Evolutionary conservation across 1,140 invertebrate species (phyloP).

Genomic region (Psilanteris sp.): DNA sequence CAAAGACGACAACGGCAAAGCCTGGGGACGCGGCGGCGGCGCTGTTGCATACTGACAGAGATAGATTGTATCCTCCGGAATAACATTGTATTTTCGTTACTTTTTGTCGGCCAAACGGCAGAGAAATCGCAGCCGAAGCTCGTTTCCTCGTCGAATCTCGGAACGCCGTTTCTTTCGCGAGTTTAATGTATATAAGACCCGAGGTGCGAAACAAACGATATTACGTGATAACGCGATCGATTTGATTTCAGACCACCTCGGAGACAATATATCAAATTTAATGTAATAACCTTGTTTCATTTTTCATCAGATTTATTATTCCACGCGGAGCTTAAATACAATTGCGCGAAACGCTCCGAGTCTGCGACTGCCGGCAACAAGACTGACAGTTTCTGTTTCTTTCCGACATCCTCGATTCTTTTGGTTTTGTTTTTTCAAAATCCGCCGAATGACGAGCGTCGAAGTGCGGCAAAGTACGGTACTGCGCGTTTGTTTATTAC

Average conservation of each 20-base stretch:
- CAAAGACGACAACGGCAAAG: constrained; percentile 16
- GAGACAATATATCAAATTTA: constrained; percentile 39
- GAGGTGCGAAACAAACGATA: constrained; percentile 62
- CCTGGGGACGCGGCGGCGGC: constrained; percentile 3
- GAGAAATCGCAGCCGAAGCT: constrained; percentile 29
- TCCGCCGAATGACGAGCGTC: no score
- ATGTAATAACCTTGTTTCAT: constrained; percentile 22
- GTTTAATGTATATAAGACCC: constrained; percentile 26
- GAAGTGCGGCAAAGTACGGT: no score
- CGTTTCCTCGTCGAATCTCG: constrained; percentile 46
- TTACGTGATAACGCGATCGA: constrained; percentile 59
- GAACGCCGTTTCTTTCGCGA: constrained; percentile 50
- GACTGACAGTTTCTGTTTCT: no score
- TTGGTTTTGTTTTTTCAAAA: no score
- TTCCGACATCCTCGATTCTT: no score
- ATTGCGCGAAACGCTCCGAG: no score
- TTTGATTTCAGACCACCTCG: constrained; percentile 55
- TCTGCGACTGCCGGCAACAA: no score
- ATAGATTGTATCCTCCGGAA: constrained; percentile 68
- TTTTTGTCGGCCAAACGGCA: constrained; percentile 42
- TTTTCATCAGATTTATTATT: constrained; percentile 6
- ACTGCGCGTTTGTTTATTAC: no score
- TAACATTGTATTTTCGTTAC: constrained; percentile 62
- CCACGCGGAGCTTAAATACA: no score
- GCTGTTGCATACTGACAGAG: constrained; percentile 71